A percentile compares a stretch with the other conserved stretches of the same genome.
phyloP scores from a whole-genome alignment of 1,140 invertebrate species.

The Drosophila repletoides region DNA sequence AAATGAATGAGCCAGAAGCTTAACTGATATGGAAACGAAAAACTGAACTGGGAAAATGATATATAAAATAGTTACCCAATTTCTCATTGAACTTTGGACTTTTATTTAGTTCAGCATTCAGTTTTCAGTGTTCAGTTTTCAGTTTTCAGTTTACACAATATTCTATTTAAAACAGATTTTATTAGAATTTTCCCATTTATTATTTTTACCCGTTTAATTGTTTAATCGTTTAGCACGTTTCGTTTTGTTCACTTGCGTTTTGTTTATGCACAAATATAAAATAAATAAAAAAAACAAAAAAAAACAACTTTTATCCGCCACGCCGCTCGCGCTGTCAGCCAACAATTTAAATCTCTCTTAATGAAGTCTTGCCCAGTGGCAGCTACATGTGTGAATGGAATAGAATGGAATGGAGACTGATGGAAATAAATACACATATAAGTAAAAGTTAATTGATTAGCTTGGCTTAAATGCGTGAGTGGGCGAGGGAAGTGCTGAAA shows the following conservation, averaged over 20 bases:
- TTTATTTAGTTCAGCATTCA: neutral
- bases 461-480: neutral
- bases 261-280: no score
- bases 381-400: conserved; percentile 15
- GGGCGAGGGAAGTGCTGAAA: no score
- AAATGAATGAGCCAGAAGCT: conserved; percentile 28
- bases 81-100: conserved; percentile 29
- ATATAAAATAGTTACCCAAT: conserved; percentile 17
- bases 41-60: conserved; percentile 1
- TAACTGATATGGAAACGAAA: conserved; percentile 1
- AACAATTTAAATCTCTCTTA: conserved; percentile 48
- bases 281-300: no score
- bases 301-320: conserved; percentile 36
- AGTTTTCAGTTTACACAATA: conserved; percentile 5
- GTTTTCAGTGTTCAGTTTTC: neutral
- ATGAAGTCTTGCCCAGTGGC: conserved; percentile 14
- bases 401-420: neutral
- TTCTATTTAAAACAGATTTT: conserved; percentile 42
- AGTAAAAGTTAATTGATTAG: neutral
- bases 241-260: conserved; percentile 43
- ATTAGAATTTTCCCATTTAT: conserved; percentile 1
- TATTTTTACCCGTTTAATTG: conserved; percentile 6
- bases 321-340: no score
- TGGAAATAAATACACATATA: neutral
- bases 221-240: conserved; percentile 22